These are phyloP conservation scores for Andricus grossulariae DNA, from an alignment of 1,140 invertebrate genomes.

Conservation along the genomic window DNA sequence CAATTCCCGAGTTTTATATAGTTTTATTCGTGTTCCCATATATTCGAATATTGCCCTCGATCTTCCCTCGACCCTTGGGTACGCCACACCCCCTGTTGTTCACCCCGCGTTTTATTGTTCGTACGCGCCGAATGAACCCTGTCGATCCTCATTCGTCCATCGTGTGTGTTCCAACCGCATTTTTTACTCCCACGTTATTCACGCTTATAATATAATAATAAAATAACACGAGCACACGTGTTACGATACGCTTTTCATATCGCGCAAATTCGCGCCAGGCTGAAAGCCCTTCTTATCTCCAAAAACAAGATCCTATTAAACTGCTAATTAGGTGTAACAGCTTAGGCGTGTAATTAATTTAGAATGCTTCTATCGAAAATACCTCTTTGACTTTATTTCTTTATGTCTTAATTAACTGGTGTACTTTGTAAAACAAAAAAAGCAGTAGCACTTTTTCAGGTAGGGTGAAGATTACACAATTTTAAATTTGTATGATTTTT, in stretches of 20 bases:
- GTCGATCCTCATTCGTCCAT: slow-evolving; percentile 1
- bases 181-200: slow-evolving; percentile 28
- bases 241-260: slow-evolving; percentile 7
- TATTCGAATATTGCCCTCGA: background rate
- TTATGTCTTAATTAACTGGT: too few relatives aligned
- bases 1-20: background rate
- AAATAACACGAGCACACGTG: slow-evolving; percentile 10
- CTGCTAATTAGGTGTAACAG: slow-evolving; percentile 7
- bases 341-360: slow-evolving; percentile 23
- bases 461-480: too few relatives aligned
- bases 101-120: background rate
- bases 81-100: slow-evolving; percentile 3
- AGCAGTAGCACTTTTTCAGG: background rate
- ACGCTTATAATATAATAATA: slow-evolving; percentile 25
- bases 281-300: background rate
- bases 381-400: background rate
- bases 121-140: background rate
- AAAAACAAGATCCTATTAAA: slow-evolving; percentile 18
- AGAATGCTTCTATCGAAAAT: background rate
- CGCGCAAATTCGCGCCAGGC: slow-evolving; percentile 4
- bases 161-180: slow-evolving; percentile 18
- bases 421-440: background rate
- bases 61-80: background rate
- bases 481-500: too few relatives aligned
- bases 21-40: background rate